Evolutionary conservation across 2,888 invertebrate genomes (phyloP).

Genomic region (Micoletzkya japonica): DNA sequence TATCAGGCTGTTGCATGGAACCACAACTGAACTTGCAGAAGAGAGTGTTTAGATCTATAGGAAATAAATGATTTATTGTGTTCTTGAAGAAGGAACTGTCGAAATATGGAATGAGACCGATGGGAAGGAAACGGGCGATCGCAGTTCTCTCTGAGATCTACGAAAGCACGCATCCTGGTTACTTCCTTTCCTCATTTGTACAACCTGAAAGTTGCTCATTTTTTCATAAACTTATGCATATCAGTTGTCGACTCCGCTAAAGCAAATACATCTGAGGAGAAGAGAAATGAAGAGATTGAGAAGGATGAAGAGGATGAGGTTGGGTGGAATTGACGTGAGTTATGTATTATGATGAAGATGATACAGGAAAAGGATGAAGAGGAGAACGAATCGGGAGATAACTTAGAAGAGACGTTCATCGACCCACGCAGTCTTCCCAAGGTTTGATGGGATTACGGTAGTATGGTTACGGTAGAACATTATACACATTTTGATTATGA

Average conservation of each 20-base stretch:
- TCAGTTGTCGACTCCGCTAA: too few relatives aligned
- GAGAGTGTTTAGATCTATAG: neutral
- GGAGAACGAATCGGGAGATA: conserved; percentile 9
- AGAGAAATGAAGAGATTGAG: too few relatives aligned
- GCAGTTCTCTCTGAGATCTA: conserved; percentile 48
- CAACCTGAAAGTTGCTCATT: too few relatives aligned
- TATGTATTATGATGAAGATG: conserved; percentile 31
- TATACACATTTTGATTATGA: too few relatives aligned
- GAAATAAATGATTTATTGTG: neutral
- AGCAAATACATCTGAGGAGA: too few relatives aligned
- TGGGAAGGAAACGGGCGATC: conserved; percentile 52
- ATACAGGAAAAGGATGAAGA: conserved; percentile 31
- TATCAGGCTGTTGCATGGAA: neutral
- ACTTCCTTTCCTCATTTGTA: too few relatives aligned
- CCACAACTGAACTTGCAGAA: neutral
- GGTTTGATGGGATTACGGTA: conserved; percentile 26
- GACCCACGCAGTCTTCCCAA: conserved; percentile 20
- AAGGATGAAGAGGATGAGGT: too few relatives aligned
- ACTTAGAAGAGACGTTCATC: conserved; percentile 17
- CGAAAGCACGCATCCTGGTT: conserved; percentile 51
- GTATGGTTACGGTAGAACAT: conserved; percentile 8
- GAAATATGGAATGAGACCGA: conserved; percentile 50
- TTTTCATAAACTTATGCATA: too few relatives aligned
- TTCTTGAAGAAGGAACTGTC: conserved; percentile 36
- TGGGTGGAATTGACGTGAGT: conserved; percentile 31